Evolutionary conservation across 1,140 invertebrate genomes (phyloP), one percentile per base, ranked within the genome.

Genomic region (Drosophila triauraria): DNA sequence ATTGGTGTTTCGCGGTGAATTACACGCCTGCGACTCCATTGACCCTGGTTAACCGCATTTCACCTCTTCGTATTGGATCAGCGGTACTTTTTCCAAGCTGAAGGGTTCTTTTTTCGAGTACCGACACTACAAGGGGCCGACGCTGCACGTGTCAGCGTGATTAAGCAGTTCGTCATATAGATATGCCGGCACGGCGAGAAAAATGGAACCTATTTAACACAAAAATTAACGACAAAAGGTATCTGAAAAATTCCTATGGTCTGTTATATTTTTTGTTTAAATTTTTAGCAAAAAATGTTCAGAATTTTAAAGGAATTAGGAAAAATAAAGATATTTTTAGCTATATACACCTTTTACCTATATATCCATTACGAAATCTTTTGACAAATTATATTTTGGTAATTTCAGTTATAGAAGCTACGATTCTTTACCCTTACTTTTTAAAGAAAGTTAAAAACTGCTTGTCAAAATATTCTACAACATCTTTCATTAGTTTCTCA

Each of bases 21-120:
- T 71, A 78, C 75, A 47, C 27, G 40, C 10, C 30, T 35, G 63
- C 56, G 17, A 57, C 42, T 56, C 44, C 46, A 20, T n/a, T 78
- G 64, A 53, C 65, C 58, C 59, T 65, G 44, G 59, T 78, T 23
- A 58, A 57, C 27, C 38, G 44, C 59, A 61, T 38, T 48, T 42
- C 20, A 38, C 10, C 32, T 44, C 15, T 51, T 54, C 17, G 10
- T 43, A 12, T 42, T 7, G 17, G 17, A 23, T 54, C 27, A 38
- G 13, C 56, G 76, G 76, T 63, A 42, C 75, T 78, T 78, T 75
- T 70, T 38, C 27, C 53, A 25, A n/a, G 38, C 20, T 13, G 2
- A 71, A 72, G 68, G 70, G 68, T 75, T 75, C 30, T 75, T 74
- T 75, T 75, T 69, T 38, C 2, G 1, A 68, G 8, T 27, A 32